Evolutionary conservation across 1,140 invertebrate genomes (phyloP).

Genomic region (Zaprionus ghesquierei): DNA sequence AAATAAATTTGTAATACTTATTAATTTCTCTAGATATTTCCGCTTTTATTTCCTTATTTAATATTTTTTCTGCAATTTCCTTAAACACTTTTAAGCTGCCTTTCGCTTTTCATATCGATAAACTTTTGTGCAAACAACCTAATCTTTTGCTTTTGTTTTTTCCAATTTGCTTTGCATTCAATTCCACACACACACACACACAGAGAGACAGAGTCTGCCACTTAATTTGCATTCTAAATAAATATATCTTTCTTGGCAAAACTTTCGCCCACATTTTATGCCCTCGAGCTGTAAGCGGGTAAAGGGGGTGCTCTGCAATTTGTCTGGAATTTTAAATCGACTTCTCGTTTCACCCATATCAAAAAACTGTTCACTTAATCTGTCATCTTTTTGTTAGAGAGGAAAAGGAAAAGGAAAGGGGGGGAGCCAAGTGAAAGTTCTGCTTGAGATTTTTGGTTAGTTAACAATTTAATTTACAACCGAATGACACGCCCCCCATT

Average conservation of each 20-base stretch:
- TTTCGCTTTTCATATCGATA: neutral
- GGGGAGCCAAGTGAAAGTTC: neutral
- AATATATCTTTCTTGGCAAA: slow-evolving; percentile 18
- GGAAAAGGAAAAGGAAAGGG: slow-evolving; percentile 1
- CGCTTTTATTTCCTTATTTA: neutral
- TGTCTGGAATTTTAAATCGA: slow-evolving; percentile 17
- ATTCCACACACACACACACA: neutral
- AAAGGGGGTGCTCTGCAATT: slow-evolving; percentile 11
- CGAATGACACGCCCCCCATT: slow-evolving; percentile 46
- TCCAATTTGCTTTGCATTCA: slow-evolving; percentile 1
- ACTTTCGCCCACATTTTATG: slow-evolving; percentile 2
- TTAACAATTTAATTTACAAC: slow-evolving; percentile 56
- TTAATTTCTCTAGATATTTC: neutral
- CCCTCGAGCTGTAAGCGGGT: neutral
- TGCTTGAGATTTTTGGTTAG: slow-evolving; percentile 37
- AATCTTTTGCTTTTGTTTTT: neutral
- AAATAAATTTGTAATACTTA: neutral
- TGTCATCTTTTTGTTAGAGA: slow-evolving; percentile 34
- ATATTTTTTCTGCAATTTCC: neutral
- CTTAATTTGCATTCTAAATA: slow-evolving; percentile 34
- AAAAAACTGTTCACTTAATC: slow-evolving; percentile 47
- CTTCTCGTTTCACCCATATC: slow-evolving; percentile 43
- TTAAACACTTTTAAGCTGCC: neutral
- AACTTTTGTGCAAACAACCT: neutral
- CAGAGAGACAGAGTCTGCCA: neutral